These are phyloP conservation scores for Physocephala rufipes DNA, from an alignment of 2,888 invertebrate species.

Conservation along the genomic window DNA sequence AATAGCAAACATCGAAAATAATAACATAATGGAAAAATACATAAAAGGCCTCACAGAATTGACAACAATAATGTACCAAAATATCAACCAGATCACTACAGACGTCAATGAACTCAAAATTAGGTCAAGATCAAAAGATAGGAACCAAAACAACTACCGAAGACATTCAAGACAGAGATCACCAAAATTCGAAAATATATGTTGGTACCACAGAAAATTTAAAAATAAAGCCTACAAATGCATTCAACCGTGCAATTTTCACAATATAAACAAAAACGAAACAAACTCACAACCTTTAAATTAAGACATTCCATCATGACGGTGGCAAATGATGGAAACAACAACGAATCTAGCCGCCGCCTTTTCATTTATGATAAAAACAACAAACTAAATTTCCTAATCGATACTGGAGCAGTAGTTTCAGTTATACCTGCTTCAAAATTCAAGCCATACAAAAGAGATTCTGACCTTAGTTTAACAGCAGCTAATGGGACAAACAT, in stretches of 20 bases:
- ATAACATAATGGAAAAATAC: not conserved
- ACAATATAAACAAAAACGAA: not conserved
- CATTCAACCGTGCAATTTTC: not conserved
- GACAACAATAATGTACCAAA: not conserved
- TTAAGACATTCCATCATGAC: not conserved
- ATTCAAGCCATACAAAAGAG: not conserved
- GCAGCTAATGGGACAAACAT: not conserved
- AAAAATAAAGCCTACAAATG: not conserved
- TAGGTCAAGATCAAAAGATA: too few species aligned
- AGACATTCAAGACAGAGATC: not conserved
- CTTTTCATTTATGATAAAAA: conserved; percentile 3
- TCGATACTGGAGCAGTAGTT: not conserved
- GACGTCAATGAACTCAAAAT: not conserved
- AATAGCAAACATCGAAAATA: not conserved
- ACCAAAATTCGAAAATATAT: not conserved
- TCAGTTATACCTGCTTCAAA: not conserved
- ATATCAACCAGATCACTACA: not conserved
- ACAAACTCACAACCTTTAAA: not conserved
- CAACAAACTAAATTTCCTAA: conserved; percentile 5
- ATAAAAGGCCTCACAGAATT: not conserved
- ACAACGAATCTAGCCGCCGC: not conserved
- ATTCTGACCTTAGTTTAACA: conserved; percentile 1
- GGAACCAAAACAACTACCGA: not conserved
- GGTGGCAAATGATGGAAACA: conserved; percentile 6
- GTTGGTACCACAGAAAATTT: not conserved